A percentile compares a stretch with the other conserved stretches of the same genome.
Conservation (phyloP, 2,113 vertebrate genomes). For the Odontophorus gujanensis region DNA sequence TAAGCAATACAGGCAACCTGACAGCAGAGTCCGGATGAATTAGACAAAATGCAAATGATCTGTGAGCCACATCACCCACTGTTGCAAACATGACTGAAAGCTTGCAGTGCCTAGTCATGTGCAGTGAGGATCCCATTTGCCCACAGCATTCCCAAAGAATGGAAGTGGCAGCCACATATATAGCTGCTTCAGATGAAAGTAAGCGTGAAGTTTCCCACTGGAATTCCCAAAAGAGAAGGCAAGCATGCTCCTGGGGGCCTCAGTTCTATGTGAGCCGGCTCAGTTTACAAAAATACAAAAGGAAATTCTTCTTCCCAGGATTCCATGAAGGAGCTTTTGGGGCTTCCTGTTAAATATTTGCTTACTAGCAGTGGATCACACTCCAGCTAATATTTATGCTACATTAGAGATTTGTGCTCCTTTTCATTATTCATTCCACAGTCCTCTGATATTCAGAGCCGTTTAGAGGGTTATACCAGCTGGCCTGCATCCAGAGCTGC, state of each 20-base stretch:
- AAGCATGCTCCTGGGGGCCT: neutral
- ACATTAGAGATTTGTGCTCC: neutral
- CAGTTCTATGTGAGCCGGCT: neutral
- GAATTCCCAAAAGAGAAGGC: neutral
- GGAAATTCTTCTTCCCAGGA: conserved; percentile 6
- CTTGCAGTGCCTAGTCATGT: neutral
- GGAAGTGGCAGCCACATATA: neutral
- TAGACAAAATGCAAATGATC: neutral
- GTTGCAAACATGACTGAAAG: neutral
- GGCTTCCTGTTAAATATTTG: conserved; percentile 10
- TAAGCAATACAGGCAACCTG: rapidly evolving
- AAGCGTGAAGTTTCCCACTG: neutral
- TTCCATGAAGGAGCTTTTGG: neutral
- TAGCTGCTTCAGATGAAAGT: neutral
- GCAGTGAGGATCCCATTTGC: neutral
- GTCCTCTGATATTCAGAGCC: neutral
- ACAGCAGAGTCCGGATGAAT: neutral
- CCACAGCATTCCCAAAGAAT: neutral
- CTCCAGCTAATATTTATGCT: neutral
- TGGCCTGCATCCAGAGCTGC: neutral
- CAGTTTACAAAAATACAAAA: neutral
- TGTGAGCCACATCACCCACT: neutral
- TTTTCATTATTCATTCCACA: neutral
- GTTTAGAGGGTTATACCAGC: neutral
- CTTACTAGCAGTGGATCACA: neutral